Evolutionary conservation across 2,113 vertebrate species (phyloP), one percentile per base, ranked within the genome.

Genomic region (Gymnorhina tibicen): DNA sequence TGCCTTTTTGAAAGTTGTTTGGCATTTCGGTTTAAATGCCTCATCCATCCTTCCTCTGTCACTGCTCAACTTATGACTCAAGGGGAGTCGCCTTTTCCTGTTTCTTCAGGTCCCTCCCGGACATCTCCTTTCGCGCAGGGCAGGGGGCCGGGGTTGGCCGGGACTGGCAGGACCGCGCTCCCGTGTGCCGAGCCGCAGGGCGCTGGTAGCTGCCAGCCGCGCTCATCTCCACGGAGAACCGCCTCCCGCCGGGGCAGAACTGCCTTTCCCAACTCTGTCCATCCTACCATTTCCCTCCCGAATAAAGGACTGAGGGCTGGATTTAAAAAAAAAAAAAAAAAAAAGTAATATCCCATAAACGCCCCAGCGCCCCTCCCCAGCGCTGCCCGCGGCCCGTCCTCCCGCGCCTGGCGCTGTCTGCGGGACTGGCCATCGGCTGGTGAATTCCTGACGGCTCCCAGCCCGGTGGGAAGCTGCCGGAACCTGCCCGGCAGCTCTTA

Each of bases 41-140:
- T 53, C 49, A 33, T 69, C 35, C 23, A 7, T 47, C 5, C 33
- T 42, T 62, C 14, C 33, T 64, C 47, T 59, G 56, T 52, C 88
- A 70, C 85, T 87, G 64, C 80, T 92, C 89, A 79, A 46, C 53
- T 90, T 90, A 91, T 41, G 47, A 10, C 85, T 89, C 63, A 23
- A 79, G 41, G 78, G 12, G 1, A 77, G 20, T 44, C 26, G 2
- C 49, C 35, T 93, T 78, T 74, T 86, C 72, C 33, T 49, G 80
- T 84, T 93, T 52, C 72, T 93, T 87, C 94, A 75, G 67, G 77
- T 87, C 59, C 77, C 86, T 89, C 73, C 86, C 55, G 52, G 55
- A 37, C 44, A 42, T 44, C 12, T 28, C 68, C 66, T 27, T 87
- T 67, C 37, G 3, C 6, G 1, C 5, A 7, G 12, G 50, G 32